Evolutionary conservation across 1,140 invertebrate species (phyloP), one percentile per base, ranked within the genome.

Genomic region (Drosophila elegans): DNA sequence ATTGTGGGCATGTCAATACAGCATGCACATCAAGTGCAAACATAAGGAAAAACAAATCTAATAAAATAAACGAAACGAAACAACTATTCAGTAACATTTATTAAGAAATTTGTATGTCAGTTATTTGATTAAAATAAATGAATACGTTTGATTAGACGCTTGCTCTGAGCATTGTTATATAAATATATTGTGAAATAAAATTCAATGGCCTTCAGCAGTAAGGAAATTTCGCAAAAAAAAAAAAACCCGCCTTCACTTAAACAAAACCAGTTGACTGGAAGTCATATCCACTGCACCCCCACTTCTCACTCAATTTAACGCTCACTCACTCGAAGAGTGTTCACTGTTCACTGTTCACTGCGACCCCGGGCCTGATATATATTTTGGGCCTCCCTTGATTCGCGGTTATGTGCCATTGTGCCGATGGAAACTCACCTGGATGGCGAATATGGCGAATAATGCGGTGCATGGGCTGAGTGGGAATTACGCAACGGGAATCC

Each of bases 381-480:
- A 27, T 48, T 25, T 25, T 52, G 27, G 21, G 36, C 42, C 42
- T 5, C 29, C 29, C 2, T 29, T 48, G 0, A 27, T 29, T 7
- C 12, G 7, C 12, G 5, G 2, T 11, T 12, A 25, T 10, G 13
- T 21, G 16, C 16, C 16, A 21, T 21, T 21, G 16, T 21, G 16
- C 16, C 3, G 11, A 27, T 32, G 12, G 9, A 21, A n/a, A 34
- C 71, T 88, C 86, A 92, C 91, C 97, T 96, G 74, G 97, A 97
- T 88, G 96, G 96, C 73, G 97, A 97, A 93, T 96, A 97, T 76
- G 95, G 94, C 78, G 96, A 95, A 94, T 97, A 96, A 84, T 96
- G 95, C 51, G 96, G 95, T 78, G 95, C 95, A 54, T 95, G 94
- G 72, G 95, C 94, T 62, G 95, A 95, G 84, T 95, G 94, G 83